Conservation (phyloP, 2,113 vertebrate species). For the Vicugna pacos region DNA sequence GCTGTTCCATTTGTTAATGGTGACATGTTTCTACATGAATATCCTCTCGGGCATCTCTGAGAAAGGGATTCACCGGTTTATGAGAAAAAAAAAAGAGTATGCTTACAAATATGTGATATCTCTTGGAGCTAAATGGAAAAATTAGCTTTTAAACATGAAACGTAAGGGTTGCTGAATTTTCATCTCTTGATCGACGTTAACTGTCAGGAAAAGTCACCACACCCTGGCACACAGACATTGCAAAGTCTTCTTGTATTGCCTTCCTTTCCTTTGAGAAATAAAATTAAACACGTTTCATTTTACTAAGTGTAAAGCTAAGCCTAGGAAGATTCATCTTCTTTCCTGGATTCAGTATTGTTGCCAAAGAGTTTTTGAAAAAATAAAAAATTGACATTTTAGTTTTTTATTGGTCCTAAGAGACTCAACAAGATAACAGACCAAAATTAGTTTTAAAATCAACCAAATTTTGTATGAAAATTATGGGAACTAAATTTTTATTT, state of each 20-base stretch:
- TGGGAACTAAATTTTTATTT: neutral
- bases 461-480: neutral
- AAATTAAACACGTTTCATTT: slow-evolving; percentile 33
- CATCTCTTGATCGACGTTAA: neutral
- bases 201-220: neutral
- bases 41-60: neutral
- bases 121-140: slow-evolving; percentile 23
- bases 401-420: slow-evolving; percentile 28
- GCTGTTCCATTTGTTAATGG: neutral
- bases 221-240: no score
- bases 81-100: neutral
- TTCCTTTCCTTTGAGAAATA: slow-evolving; percentile 63
- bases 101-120: neutral
- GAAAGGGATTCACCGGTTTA: neutral
- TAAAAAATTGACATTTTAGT: slow-evolving; percentile 8
- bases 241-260: neutral
- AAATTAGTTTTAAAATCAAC: neutral
- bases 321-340: neutral
- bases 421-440: neutral
- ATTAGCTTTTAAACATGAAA: slow-evolving; percentile 32
- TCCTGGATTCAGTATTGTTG: neutral
- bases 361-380: neutral
- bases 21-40: neutral
- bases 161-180: slow-evolving; percentile 11
- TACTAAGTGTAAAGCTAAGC: neutral